Conservation (phyloP, 2,797 vertebrate genomes). For the Diplodus sargus region DNA sequence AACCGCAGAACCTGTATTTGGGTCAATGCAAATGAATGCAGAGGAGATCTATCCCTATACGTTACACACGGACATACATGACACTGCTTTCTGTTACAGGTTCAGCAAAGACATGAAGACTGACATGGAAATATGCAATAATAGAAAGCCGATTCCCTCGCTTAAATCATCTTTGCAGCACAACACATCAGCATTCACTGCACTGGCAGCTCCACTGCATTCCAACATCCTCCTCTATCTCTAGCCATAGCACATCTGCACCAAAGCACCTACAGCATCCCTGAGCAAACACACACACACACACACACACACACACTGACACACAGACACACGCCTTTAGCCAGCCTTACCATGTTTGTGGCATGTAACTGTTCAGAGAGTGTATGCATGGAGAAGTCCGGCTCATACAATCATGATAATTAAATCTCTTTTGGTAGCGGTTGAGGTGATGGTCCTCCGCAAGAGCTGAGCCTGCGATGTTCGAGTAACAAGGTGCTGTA, state of each 20-base stretch:
- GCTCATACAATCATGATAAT: constrained; percentile 78
- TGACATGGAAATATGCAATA: constrained; percentile 36
- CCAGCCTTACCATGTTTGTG: constrained; percentile 83
- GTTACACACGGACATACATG: constrained; percentile 5
- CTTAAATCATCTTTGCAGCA: constrained; percentile 75
- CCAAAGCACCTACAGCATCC: constrained; percentile 73
- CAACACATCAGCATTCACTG: constrained; percentile 82
- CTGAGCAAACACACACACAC: constrained; percentile 45
- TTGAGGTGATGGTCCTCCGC: constrained; percentile 44
- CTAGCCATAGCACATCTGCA: constrained; percentile 77
- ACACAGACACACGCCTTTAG: constrained; percentile 36
- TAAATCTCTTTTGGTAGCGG: constrained; percentile 65
- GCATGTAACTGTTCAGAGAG: constrained; percentile 80
- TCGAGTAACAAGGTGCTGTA: constrained; percentile 69
- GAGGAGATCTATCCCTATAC: constrained; percentile 46
- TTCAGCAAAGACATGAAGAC: constrained; percentile 31
- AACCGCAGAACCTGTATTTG: constrained; percentile 72
- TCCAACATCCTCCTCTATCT: constrained; percentile 78
- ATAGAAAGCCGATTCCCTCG: constrained; percentile 50
- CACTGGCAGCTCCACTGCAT: constrained; percentile 81
- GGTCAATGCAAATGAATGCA: constrained; percentile 81
- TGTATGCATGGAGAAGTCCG: constrained; percentile 83
- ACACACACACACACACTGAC: constrained; percentile 32
- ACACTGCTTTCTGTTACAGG: constrained; percentile 28
- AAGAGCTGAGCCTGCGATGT: constrained; percentile 53